These are phyloP conservation scores for Drosophila putrida DNA, from an alignment of 2,888 invertebrate species.

Conservation along the genomic window DNA sequence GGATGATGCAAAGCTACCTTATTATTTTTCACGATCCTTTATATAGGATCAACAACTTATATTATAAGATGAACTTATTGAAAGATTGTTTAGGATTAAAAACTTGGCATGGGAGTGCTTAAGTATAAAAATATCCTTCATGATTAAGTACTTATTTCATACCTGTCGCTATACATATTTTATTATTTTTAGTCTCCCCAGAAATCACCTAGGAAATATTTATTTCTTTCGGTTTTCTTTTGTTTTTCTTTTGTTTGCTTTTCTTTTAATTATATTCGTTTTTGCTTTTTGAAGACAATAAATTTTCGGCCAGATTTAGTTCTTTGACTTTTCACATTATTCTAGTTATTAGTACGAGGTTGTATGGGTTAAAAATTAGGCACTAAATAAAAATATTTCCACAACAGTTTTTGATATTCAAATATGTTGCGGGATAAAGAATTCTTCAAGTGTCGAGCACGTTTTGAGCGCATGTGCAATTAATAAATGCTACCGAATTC, in stretches of 20 bases:
- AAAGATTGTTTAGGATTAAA: neutral
- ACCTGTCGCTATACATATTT: slow-evolving; percentile 8
- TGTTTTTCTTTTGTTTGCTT: neutral
- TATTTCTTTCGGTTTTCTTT: slow-evolving; percentile 1
- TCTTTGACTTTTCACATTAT: slow-evolving; percentile 5
- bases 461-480: slow-evolving; percentile 77
- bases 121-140: too few relatives aligned
- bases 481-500: slow-evolving; percentile 73
- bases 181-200: slow-evolving; percentile 17
- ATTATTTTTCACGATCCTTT: too few relatives aligned
- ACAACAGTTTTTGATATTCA: too few relatives aligned
- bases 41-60: neutral
- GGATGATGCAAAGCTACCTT: too few relatives aligned
- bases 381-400: too few relatives aligned
- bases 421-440: neutral
- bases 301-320: slow-evolving; percentile 8
- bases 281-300: slow-evolving; percentile 3
- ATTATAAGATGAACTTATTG: neutral
- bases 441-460: slow-evolving; percentile 57
- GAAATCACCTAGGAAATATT: slow-evolving; percentile 10
- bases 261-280: neutral
- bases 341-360: neutral
- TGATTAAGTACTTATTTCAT: too few relatives aligned
- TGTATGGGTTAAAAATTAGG: neutral
- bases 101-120: too few relatives aligned